Conservation (phyloP, 2,888 invertebrate species). For the Thereva nobilitata region DNA sequence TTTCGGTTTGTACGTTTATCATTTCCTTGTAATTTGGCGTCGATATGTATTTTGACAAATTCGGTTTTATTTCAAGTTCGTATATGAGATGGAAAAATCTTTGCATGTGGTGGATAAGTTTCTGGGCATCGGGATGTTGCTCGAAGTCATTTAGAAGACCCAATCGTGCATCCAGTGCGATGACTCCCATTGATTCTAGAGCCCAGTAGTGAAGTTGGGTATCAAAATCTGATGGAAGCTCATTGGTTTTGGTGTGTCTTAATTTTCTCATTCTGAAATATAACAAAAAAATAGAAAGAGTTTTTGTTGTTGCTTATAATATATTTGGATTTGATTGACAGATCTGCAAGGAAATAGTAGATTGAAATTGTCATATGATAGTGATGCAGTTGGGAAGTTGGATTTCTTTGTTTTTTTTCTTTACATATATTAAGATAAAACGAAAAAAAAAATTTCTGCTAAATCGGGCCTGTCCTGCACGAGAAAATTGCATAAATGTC, state of each 20-base stretch:
- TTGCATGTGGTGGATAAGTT: constrained; percentile 46
- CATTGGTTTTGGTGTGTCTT: constrained; percentile 44
- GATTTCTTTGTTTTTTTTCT: no score
- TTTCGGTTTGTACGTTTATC: constrained; percentile 42
- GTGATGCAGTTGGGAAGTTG: no score
- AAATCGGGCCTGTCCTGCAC: no score
- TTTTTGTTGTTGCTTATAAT: no score
- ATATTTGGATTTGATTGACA: no score
- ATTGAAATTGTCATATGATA: no score
- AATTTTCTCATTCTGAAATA: constrained; percentile 46
- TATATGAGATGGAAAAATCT: constrained; percentile 49
- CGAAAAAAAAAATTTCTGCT: no score
- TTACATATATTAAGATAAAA: no score
- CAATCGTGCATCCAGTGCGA: constrained; percentile 55
- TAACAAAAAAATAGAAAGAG: no score
- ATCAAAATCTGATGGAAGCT: constrained; percentile 55
- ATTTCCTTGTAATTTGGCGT: constrained; percentile 45
- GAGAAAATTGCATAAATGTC: no score
- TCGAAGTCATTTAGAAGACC: constrained; percentile 45
- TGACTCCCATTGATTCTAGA: constrained; percentile 60
- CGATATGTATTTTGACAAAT: constrained; percentile 41
- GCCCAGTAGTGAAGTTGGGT: constrained; percentile 64
- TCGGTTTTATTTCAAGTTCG: constrained; percentile 51
- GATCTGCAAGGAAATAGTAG: not conserved
- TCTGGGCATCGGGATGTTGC: constrained; percentile 46